Evolutionary conservation across 53 echinoderm and acorn worm species (phyloP).

Genomic region (Apostichopus leukothele): DNA sequence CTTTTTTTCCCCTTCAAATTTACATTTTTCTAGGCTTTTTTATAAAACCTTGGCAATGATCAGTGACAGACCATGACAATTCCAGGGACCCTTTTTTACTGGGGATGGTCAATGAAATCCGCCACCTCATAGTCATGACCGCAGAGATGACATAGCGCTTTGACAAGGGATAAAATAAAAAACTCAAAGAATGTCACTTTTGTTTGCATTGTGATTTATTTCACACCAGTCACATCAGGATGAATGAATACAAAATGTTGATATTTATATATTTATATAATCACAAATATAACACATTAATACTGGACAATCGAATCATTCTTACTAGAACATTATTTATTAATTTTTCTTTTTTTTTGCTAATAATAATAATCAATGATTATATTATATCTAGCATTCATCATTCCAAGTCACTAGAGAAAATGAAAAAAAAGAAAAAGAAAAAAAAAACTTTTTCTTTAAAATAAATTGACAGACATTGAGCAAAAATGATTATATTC

Average conservation of each 20-base stretch:
- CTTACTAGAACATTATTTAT: slow-evolving; percentile 9
- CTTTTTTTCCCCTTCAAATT: no score
- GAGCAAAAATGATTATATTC: no score
- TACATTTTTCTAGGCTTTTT: no score
- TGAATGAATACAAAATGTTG: slow-evolving; percentile 47
- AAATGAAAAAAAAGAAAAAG: neutral
- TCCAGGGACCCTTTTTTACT: no score
- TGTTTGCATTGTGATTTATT: slow-evolving; percentile 43
- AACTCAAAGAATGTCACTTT: neutral
- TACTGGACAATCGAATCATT: slow-evolving; percentile 28
- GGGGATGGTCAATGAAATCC: no score
- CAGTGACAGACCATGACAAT: no score
- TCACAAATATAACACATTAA: slow-evolving; percentile 36
- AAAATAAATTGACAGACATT: no score
- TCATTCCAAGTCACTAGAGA: neutral
- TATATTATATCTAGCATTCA: neutral
- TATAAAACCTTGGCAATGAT: no score
- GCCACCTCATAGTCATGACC: no score
- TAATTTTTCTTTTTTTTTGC: neutral
- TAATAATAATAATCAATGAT: neutral
- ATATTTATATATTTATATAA: slow-evolving; percentile 47
- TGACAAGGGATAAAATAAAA: neutral
- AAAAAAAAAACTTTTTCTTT: no score
- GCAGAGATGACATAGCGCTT: no score
- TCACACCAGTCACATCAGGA: slow-evolving; percentile 44